These are phyloP conservation scores for Buphagus erythrorhynchus DNA, from an alignment of 2,797 vertebrate genomes.

Conservation along the genomic window DNA sequence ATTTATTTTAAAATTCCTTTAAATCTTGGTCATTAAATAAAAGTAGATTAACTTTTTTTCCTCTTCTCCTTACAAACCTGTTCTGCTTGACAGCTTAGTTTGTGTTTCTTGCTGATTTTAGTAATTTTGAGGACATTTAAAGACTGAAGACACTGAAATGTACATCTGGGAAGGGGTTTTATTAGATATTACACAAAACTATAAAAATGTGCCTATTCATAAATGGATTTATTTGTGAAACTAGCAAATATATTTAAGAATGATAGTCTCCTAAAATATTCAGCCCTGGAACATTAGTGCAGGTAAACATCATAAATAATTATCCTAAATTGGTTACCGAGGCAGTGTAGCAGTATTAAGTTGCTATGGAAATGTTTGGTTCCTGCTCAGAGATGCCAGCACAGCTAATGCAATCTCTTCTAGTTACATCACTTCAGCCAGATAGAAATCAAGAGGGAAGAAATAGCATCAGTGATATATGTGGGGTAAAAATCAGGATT, in stretches of 20 bases:
- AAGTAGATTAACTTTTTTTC: not conserved
- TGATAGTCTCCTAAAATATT: conserved; percentile 18
- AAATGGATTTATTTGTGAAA: conserved; percentile 30
- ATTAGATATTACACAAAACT: not conserved
- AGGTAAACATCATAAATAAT: conserved; percentile 59
- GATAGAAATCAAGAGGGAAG: not conserved
- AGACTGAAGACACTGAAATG: not conserved
- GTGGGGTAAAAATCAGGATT: not conserved
- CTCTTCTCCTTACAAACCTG: not conserved
- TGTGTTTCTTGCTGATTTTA: not conserved
- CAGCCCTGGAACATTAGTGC: conserved; percentile 16
- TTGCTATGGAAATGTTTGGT: conserved; percentile 62
- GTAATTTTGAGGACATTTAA: not conserved
- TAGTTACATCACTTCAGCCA: not conserved
- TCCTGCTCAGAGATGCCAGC: not conserved
- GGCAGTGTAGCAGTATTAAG: conserved; percentile 2
- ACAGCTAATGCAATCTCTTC: not conserved
- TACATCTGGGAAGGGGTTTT: not conserved
- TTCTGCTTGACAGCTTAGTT: not conserved
- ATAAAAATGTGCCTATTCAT: not conserved
- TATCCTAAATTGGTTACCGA: conserved; percentile 57
- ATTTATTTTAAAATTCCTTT: not conserved
- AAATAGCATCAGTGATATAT: not conserved
- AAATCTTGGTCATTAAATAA: not conserved
- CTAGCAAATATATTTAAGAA: not conserved